A percentile compares a stretch with the other conserved stretches of the same genome.
phyloP scores from a whole-genome alignment of 2,888 invertebrate species.

The Pristionchus mayeri region DNA sequence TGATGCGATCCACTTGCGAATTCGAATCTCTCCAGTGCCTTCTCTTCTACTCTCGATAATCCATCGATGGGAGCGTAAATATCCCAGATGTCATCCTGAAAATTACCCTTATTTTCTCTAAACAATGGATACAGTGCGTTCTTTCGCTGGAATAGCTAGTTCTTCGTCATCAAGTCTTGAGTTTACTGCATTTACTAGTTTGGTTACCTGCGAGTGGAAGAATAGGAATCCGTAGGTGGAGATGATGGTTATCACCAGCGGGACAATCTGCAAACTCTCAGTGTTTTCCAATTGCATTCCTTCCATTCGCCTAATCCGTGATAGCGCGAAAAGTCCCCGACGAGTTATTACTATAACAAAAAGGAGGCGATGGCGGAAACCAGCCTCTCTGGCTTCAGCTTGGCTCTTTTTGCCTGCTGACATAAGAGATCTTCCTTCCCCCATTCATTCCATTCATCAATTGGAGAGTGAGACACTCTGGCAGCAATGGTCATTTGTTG shows the following conservation, averaged over 20 bases:
- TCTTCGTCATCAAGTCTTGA: too few relatives aligned
- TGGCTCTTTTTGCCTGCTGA: constrained; percentile 1
- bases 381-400: constrained; percentile 16
- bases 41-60: constrained; percentile 68
- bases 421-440: constrained; percentile 22
- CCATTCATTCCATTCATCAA: constrained; percentile 43
- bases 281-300: background rate
- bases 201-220: constrained; percentile 69
- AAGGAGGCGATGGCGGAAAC: constrained; percentile 1
- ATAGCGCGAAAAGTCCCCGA: background rate
- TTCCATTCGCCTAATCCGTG: background rate
- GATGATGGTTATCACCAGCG: constrained; percentile 66
- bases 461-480: constrained; percentile 9
- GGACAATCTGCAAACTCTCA: constrained; percentile 63
- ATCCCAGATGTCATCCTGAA: constrained; percentile 75
- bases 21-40: constrained; percentile 69
- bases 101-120: background rate
- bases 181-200: too few relatives aligned
- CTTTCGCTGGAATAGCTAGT: background rate
- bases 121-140: too few relatives aligned
- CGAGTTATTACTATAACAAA: constrained; percentile 29
- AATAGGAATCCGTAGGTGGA: constrained; percentile 69
- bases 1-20: constrained; percentile 71
- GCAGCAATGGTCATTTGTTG: constrained; percentile 28
- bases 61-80: constrained; percentile 74